These are phyloP conservation scores for Caenorhabditis sp. DNA, from an alignment of 2,888 invertebrate genomes.

Conservation along the genomic window DNA sequence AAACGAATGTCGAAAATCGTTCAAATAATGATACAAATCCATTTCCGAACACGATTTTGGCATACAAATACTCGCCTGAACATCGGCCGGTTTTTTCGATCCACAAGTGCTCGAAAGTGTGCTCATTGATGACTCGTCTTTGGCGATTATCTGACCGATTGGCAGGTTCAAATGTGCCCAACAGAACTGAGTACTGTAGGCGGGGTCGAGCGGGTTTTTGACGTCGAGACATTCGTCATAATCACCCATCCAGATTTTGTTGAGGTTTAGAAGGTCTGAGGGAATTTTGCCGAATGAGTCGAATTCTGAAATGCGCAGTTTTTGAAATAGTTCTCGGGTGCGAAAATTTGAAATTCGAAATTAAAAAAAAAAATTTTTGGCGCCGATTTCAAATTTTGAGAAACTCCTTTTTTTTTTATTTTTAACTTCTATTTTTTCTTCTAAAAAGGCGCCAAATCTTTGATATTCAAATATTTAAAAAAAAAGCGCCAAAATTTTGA, in stretches of 20 bases:
- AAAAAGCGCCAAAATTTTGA: too few relatives aligned
- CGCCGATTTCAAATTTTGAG: too few relatives aligned
- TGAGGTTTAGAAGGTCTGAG: constrained; percentile 21
- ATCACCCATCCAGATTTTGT: constrained; percentile 37
- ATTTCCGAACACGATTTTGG: constrained; percentile 20
- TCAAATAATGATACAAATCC: constrained; percentile 9
- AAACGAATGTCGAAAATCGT: constrained; percentile 1
- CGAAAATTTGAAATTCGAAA: too few relatives aligned
- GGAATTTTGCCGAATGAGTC: constrained; percentile 35
- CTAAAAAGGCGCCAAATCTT: too few relatives aligned
- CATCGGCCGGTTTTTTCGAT: constrained; percentile 13
- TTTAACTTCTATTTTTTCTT: too few relatives aligned
- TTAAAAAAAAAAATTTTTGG: too few relatives aligned
- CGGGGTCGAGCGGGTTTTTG: not conserved
- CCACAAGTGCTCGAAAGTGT: constrained; percentile 12
- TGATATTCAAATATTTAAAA: too few relatives aligned
- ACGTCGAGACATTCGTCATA: constrained; percentile 31
- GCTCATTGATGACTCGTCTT: not conserved
- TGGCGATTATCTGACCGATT: not conserved
- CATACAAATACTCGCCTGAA: constrained; percentile 34
- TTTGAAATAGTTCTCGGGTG: not conserved
- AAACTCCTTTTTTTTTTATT: too few relatives aligned
- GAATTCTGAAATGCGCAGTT: constrained; percentile 16
- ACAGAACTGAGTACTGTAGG: constrained; percentile 27
- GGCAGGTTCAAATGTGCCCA: constrained; percentile 37